Conservation (phyloP, 2,797 vertebrate species). For the Pangasius macronema region DNA sequence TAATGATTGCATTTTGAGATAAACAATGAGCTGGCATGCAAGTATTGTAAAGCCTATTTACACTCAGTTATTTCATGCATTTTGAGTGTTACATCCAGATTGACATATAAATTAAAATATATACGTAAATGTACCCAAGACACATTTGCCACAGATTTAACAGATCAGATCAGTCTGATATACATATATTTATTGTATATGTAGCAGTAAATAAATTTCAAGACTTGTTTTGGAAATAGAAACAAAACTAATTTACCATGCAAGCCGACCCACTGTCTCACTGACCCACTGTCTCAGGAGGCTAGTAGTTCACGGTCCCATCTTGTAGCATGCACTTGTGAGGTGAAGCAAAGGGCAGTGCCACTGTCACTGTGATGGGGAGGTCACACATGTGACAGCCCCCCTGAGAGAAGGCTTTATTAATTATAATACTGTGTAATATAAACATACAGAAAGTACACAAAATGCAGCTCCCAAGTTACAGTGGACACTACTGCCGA, state of each 20-base stretch:
- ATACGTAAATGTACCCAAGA: background rate
- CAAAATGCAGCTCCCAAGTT: constrained; percentile 7
- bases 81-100: background rate
- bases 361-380: constrained; percentile 46
- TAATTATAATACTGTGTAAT: constrained; percentile 17
- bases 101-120: constrained; percentile 6
- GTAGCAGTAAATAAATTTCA: background rate
- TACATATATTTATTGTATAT: constrained; percentile 2
- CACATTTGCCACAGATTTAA: background rate
- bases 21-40: constrained; percentile 11
- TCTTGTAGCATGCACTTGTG: constrained; percentile 54
- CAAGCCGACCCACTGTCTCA: constrained; percentile 49
- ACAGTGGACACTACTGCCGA: background rate
- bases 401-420: constrained; percentile 39
- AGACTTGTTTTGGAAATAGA: constrained; percentile 27
- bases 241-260: constrained; percentile 40
- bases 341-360: constrained; percentile 54
- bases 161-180: background rate
- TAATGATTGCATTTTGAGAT: constrained; percentile 32
- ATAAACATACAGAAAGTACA: constrained; percentile 24
- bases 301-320: constrained; percentile 54
- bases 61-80: background rate
- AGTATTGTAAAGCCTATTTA: constrained; percentile 16
- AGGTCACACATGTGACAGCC: constrained; percentile 55
- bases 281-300: constrained; percentile 55